Evolutionary conservation across 2,797 vertebrate species (phyloP).

Genomic region (Myotis daubentonii): DNA sequence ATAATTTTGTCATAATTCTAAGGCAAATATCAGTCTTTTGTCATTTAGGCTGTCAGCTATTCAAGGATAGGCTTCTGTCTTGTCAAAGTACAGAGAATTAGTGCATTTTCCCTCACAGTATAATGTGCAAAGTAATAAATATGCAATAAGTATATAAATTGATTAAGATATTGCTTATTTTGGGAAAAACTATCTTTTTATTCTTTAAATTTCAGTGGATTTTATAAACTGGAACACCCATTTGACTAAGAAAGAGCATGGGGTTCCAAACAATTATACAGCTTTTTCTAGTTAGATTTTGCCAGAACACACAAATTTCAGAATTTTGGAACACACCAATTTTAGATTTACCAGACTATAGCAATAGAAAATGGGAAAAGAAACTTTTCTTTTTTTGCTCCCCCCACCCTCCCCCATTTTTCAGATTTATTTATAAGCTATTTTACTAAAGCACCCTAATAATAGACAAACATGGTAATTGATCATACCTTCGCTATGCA

Average conservation of each 20-base stretch:
- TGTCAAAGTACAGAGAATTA: neutral
- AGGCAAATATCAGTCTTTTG: neutral
- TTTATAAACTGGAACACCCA: conserved; percentile 21
- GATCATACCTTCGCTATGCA: no score
- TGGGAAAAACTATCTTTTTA: neutral
- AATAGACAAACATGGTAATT: no score
- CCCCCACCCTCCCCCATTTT: neutral
- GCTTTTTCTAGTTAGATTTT: conserved; percentile 41
- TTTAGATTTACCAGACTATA: conserved; percentile 43
- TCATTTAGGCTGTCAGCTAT: neutral
- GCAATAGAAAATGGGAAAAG: conserved; percentile 4
- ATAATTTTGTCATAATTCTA: neutral
- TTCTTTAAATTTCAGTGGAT: neutral
- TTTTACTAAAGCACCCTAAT: conserved; percentile 6
- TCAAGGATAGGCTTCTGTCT: neutral
- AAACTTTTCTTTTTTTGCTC: conserved; percentile 6
- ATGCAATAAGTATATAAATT: neutral
- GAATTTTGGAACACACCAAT: conserved; percentile 14
- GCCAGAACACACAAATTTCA: conserved; percentile 40
- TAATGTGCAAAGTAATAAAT: conserved; percentile 2
- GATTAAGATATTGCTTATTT: conserved; percentile 36
- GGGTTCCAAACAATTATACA: conserved; percentile 42
- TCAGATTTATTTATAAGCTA: conserved; percentile 27
- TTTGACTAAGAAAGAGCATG: conserved; percentile 29
- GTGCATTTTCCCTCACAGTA: neutral